phyloP scores from a whole-genome alignment of 2,113 vertebrate genomes.

The Mionectes macconnelli region DNA sequence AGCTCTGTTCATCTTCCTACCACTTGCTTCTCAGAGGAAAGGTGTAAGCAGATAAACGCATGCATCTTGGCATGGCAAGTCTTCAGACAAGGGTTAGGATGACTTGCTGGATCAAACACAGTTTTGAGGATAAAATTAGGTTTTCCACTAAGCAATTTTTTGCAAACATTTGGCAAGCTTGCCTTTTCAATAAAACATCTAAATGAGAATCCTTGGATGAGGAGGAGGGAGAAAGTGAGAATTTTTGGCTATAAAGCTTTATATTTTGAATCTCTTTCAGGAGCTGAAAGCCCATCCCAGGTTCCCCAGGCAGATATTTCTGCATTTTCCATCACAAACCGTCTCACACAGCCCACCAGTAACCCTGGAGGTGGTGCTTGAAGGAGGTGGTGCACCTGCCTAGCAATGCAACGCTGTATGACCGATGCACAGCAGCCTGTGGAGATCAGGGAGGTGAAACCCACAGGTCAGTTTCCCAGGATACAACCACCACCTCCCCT shows the following conservation, averaged over 20 bases:
- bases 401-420: fast-evolving
- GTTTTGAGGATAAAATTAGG: background rate
- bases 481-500: background rate
- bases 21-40: background rate
- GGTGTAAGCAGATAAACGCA: background rate
- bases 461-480: background rate
- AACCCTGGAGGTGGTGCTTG: background rate
- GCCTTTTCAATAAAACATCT: background rate
- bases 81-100: background rate
- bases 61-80: background rate
- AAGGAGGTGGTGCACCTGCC: background rate
- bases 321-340: background rate
- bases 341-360: background rate
- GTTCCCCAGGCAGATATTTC: background rate
- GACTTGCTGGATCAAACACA: background rate
- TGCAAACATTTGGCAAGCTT: background rate
- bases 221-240: background rate
- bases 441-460: background rate
- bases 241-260: background rate
- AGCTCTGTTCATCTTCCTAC: background rate
- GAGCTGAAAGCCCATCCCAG: background rate
- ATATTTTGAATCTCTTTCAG: background rate
- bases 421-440: fast-evolving
- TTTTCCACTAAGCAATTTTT: background rate
- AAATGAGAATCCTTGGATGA: background rate